Conservation (phyloP, 2,797 vertebrate species). For the Helostoma temminkii region DNA sequence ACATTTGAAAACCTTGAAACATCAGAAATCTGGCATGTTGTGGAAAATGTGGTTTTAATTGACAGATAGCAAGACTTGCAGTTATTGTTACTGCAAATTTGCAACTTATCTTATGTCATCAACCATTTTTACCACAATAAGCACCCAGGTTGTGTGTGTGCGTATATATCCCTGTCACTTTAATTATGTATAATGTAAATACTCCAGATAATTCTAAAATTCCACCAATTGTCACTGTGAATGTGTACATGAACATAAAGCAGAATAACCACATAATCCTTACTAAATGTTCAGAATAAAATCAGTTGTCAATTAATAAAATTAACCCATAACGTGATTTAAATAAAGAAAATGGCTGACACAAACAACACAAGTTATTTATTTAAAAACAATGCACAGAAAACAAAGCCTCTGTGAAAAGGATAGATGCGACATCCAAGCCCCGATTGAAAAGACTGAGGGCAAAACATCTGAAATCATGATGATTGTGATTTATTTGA, state of each 20-base stretch:
- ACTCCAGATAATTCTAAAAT: not conserved
- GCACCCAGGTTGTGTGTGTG: no score
- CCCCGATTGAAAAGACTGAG: conserved; percentile 3
- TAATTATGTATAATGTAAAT: no score
- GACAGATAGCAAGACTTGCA: not conserved
- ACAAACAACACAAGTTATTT: conserved; percentile 51
- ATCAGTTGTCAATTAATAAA: not conserved
- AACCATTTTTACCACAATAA: not conserved
- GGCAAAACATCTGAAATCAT: conserved; percentile 7
- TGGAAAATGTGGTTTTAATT: not conserved
- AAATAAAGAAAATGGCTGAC: not conserved
- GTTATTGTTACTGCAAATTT: not conserved
- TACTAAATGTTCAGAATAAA: not conserved
- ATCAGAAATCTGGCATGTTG: no score
- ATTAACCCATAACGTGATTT: not conserved
- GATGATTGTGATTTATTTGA: not conserved
- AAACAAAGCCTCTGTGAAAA: conserved; percentile 50
- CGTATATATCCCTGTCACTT: no score
- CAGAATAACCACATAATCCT: not conserved
- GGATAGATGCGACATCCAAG: conserved; percentile 20
- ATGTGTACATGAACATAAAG: not conserved
- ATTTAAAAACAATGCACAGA: conserved; percentile 73
- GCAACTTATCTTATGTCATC: not conserved
- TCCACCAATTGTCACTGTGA: not conserved
- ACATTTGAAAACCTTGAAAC: no score